phyloP scores from a whole-genome alignment of 1,140 invertebrate species.

The Drosophila mayri region DNA sequence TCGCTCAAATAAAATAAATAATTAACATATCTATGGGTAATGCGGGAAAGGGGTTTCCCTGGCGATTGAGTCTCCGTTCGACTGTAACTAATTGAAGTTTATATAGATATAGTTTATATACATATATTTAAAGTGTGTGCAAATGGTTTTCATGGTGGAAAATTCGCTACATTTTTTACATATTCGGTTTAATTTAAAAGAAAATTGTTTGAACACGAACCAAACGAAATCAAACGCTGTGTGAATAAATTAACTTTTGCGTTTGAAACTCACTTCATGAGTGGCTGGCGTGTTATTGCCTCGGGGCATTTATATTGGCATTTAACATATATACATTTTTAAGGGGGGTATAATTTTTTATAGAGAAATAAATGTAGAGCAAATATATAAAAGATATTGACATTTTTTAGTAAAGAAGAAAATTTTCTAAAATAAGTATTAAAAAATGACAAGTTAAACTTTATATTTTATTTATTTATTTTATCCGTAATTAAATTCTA shows the following conservation, averaged over 20 bases:
- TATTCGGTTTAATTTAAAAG: neutral
- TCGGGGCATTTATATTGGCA: neutral
- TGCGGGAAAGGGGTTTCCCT: constrained; percentile 26
- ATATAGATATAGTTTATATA: neutral
- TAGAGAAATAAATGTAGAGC: neutral
- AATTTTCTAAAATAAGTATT: too few relatives aligned
- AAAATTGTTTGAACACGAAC: constrained; percentile 10
- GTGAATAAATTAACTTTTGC: constrained; percentile 10
- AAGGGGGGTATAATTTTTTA: neutral
- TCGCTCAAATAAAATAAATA: constrained; percentile 32
- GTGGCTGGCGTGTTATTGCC: constrained; percentile 6
- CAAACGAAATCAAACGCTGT: neutral
- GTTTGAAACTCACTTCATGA: constrained; percentile 11
- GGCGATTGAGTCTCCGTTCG: constrained; percentile 22
- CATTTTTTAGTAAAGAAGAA: too few relatives aligned
- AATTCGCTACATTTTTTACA: constrained; percentile 1
- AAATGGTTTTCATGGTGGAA: neutral
- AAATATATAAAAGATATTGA: neutral
- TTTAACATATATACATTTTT: neutral
- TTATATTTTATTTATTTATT: too few relatives aligned
- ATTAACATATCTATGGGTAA: constrained; percentile 42
- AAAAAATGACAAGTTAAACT: too few relatives aligned
- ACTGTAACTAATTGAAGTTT: constrained; percentile 20
- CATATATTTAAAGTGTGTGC: neutral
- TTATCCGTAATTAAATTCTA: too few relatives aligned